Percentiles rank a stretch among this genome's conserved stretches.
Evolutionary conservation across 2,888 invertebrate species (phyloP).

Genomic region (Meganola albula): DNA sequence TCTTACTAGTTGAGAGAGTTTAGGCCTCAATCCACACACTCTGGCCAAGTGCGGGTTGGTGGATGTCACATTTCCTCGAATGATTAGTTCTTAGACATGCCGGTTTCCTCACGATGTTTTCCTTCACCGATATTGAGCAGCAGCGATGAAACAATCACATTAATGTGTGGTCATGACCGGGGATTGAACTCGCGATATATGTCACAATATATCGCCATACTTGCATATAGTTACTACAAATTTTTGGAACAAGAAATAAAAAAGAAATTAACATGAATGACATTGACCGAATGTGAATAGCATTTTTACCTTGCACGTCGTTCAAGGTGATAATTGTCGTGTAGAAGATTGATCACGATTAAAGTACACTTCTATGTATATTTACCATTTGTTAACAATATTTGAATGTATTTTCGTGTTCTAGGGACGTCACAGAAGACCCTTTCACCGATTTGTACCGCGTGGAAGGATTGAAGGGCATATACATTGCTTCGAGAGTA

Average conservation of each 20-base stretch:
- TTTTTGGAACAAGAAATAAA: background rate
- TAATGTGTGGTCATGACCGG: too few species aligned
- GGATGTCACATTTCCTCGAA: too few species aligned
- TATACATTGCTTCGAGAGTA: conserved; percentile 92
- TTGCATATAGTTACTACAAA: background rate
- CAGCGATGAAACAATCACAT: too few species aligned
- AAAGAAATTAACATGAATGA: conserved; percentile 5
- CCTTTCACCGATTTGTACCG: conserved; percentile 92
- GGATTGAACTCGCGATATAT: too few species aligned
- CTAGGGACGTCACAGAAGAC: conserved; percentile 86
- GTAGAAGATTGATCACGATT: conserved; percentile 6
- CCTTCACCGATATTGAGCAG: too few species aligned
- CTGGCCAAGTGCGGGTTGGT: too few species aligned
- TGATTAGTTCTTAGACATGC: too few species aligned
- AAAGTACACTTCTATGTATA: conserved; percentile 1
- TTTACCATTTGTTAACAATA: conserved; percentile 1
- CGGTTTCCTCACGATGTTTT: too few species aligned
- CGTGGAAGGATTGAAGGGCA: conserved; percentile 90
- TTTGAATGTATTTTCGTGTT: conserved; percentile 27
- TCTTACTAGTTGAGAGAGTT: too few species aligned
- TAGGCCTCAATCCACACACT: too few species aligned
- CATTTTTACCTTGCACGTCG: conserved; percentile 14
- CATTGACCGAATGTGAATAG: conserved; percentile 4
- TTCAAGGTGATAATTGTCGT: conserved; percentile 11
- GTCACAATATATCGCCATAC: conserved; percentile 4